phyloP scores from a whole-genome alignment of 1,140 invertebrate species.

The Ephestia elutella region DNA sequence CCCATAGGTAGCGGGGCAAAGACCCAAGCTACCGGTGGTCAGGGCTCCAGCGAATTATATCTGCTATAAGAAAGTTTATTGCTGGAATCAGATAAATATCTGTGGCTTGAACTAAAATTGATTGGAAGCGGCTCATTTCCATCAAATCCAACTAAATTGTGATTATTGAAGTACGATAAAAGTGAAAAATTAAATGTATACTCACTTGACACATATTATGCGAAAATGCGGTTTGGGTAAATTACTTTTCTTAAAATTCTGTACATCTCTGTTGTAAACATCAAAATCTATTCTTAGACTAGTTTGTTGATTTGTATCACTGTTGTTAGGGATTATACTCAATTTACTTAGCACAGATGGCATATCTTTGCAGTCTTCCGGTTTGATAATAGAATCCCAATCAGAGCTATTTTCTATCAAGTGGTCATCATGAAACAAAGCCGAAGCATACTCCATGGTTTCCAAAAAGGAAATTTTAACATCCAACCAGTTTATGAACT shows the following conservation, averaged over 20 bases:
- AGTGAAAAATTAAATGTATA: constrained; percentile 18
- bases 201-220: constrained; percentile 60
- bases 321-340: constrained; percentile 45
- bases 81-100: too few relatives aligned
- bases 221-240: constrained; percentile 56
- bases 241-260: constrained; percentile 59
- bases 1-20: too few relatives aligned
- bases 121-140: too few relatives aligned
- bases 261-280: constrained; percentile 61
- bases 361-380: constrained; percentile 51
- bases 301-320: constrained; percentile 22
- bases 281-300: constrained; percentile 56
- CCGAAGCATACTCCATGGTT: constrained; percentile 43
- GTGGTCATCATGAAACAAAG: constrained; percentile 26
- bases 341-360: constrained; percentile 48
- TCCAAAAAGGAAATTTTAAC: constrained; percentile 51
- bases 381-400: constrained; percentile 42
- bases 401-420: constrained; percentile 16
- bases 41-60: too few relatives aligned
- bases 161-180: neutral
- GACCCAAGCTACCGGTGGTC: too few relatives aligned
- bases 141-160: too few relatives aligned
- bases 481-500: constrained; percentile 46
- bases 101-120: too few relatives aligned
- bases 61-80: too few relatives aligned